phyloP scores from a whole-genome alignment of 2,113 vertebrate genomes.

The Amphiprion percula region DNA sequence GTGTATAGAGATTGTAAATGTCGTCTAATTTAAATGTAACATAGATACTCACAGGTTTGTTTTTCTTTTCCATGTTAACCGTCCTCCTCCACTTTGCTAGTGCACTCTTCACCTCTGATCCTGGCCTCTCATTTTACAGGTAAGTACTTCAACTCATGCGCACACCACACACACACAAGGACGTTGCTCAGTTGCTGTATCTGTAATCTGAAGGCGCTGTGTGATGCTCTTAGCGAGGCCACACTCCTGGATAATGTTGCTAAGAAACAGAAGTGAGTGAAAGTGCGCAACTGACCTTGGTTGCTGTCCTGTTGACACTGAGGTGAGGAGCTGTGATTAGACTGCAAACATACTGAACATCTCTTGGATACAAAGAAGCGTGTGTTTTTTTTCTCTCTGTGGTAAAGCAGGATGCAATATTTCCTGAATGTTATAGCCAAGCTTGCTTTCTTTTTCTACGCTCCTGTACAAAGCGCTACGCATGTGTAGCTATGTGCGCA shows the following conservation, averaged over 20 bases:
- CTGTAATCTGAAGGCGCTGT: conserved; percentile 44
- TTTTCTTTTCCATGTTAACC: conserved; percentile 61
- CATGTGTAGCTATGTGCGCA: conserved; percentile 16
- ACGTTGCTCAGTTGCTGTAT: conserved; percentile 46
- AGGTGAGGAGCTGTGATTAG: conserved; percentile 66
- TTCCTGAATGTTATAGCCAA: conserved; percentile 23
- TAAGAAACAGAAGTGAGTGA: conserved; percentile 78
- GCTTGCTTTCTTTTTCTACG: conserved; percentile 2
- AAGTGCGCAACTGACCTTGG: conserved; percentile 70
- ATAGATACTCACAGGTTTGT: conserved; percentile 14
- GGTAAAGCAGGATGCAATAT: conserved; percentile 21
- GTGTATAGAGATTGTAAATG: neutral
- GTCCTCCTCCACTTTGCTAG: conserved; percentile 18
- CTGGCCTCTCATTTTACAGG: conserved; percentile 58
- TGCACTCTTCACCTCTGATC: conserved; percentile 32
- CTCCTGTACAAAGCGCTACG: conserved; percentile 5
- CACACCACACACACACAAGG: neutral
- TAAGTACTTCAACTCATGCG: conserved; percentile 65
- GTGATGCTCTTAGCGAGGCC: conserved; percentile 45
- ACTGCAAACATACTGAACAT: conserved; percentile 50
- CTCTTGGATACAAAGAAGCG: conserved; percentile 18
- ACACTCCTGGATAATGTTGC: conserved; percentile 76
- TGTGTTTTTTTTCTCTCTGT: conserved; percentile 7
- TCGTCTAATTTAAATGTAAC: neutral
- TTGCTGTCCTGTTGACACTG: conserved; percentile 69